These are phyloP conservation scores for Orius insidiosus DNA, from an alignment of 1,140 invertebrate genomes.

Conservation along the genomic window DNA sequence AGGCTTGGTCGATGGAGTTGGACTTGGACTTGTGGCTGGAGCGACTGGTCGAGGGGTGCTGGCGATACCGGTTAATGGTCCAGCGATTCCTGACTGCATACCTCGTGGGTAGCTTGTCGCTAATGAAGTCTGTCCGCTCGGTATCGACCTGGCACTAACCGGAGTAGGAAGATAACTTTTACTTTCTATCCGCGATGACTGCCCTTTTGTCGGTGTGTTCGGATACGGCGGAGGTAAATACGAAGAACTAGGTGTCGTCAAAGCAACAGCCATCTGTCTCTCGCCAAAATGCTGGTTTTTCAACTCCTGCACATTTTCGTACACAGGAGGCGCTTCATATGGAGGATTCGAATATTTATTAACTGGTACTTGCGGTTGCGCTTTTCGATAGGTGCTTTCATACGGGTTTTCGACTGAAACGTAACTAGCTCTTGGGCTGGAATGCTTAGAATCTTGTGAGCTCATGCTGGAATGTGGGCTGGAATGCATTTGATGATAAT, in stretches of 20 bases:
- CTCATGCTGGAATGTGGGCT: conserved; percentile 32
- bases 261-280: conserved; percentile 24
- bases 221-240: conserved; percentile 18
- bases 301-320: conserved; percentile 50
- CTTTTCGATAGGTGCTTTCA: conserved; percentile 34
- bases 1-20: conserved; percentile 21
- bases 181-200: conserved; percentile 4
- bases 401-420: conserved; percentile 19
- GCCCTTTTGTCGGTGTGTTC: conserved; percentile 3
- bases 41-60: conserved; percentile 20
- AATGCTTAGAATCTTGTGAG: conserved; percentile 33
- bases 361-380: conserved; percentile 49
- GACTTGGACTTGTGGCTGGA: conserved; percentile 21
- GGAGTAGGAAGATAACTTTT: conserved; percentile 4
- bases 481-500: conserved; percentile 39
- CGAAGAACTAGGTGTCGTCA: conserved; percentile 19
- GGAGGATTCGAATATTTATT: conserved; percentile 32
- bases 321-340: conserved; percentile 43
- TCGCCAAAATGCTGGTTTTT: conserved; percentile 20
- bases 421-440: conserved; percentile 31
- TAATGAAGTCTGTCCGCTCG: conserved; percentile 16
- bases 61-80: conserved; percentile 4
- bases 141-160: conserved; percentile 14
- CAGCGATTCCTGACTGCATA: conserved; percentile 17
- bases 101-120: conserved; percentile 20